phyloP scores from a whole-genome alignment of 2,113 vertebrate species.

The Catharus fuscescens region DNA sequence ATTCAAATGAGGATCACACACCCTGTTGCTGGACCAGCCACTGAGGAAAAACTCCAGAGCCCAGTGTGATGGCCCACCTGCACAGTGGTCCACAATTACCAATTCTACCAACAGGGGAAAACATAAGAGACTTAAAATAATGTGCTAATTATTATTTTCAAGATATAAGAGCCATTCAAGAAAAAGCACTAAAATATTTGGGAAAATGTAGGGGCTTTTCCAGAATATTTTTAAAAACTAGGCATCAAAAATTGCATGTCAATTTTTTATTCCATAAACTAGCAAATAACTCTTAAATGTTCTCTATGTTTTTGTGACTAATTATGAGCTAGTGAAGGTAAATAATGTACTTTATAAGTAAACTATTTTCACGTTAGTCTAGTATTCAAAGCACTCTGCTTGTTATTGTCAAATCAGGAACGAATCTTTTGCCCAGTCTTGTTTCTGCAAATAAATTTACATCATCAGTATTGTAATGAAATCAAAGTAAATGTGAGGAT shows the following conservation, averaged over 20 bases:
- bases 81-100: not conserved
- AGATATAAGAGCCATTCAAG: not conserved
- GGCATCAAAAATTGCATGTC: not conserved
- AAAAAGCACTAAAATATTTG: not conserved
- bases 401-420: not conserved
- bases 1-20: not conserved
- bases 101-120: not conserved
- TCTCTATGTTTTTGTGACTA: not conserved
- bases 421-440: not conserved
- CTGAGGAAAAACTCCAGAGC: not conserved
- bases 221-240: not conserved
- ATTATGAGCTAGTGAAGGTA: not conserved
- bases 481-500: not conserved
- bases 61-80: not conserved
- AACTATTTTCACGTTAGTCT: not conserved
- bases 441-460: slow-evolving; percentile 15
- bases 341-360: not conserved
- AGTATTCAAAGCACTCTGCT: not conserved
- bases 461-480: not conserved
- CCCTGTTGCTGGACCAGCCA: not conserved
- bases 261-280: not conserved
- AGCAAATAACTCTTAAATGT: not conserved
- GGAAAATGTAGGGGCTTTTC: not conserved
- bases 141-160: not conserved
- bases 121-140: not conserved